phyloP scores from a whole-genome alignment of 2,888 invertebrate genomes.

The Ormyrus thymus region DNA sequence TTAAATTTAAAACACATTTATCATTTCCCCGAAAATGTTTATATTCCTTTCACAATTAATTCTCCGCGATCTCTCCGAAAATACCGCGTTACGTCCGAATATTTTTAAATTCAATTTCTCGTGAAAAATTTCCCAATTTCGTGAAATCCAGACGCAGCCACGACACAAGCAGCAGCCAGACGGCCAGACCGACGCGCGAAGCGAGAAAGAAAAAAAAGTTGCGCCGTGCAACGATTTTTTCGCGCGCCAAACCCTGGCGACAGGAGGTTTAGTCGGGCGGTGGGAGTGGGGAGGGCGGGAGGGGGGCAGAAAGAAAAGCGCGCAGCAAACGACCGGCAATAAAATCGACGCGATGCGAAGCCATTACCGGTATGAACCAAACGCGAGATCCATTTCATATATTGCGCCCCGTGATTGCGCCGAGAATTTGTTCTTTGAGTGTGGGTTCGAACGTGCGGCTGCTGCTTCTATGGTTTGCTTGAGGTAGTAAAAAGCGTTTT shows the following conservation, averaged over 20 bases:
- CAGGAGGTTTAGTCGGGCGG: too few relatives aligned
- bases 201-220: background rate
- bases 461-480: background rate
- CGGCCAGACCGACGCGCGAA: background rate
- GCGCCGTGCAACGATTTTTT: too few relatives aligned
- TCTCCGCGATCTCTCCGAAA: too few relatives aligned
- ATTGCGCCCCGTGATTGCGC: conserved; percentile 20
- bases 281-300: too few relatives aligned
- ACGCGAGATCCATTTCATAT: conserved; percentile 44
- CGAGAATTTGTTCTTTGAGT: conserved; percentile 24
- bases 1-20: too few relatives aligned
- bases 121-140: too few relatives aligned
- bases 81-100: too few relatives aligned
- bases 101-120: too few relatives aligned
- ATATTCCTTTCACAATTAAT: too few relatives aligned
- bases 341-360: conserved; percentile 37
- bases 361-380: conserved; percentile 40
- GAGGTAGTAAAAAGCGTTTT: background rate
- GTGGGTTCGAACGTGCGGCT: background rate
- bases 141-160: too few relatives aligned
- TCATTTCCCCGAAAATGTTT: too few relatives aligned
- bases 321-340: conserved; percentile 31
- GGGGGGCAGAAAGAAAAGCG: background rate
- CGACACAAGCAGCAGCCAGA: too few relatives aligned
- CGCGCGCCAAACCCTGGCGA: background rate